Conservation (phyloP, 2,888 invertebrate species). For the Amiota minor region DNA sequence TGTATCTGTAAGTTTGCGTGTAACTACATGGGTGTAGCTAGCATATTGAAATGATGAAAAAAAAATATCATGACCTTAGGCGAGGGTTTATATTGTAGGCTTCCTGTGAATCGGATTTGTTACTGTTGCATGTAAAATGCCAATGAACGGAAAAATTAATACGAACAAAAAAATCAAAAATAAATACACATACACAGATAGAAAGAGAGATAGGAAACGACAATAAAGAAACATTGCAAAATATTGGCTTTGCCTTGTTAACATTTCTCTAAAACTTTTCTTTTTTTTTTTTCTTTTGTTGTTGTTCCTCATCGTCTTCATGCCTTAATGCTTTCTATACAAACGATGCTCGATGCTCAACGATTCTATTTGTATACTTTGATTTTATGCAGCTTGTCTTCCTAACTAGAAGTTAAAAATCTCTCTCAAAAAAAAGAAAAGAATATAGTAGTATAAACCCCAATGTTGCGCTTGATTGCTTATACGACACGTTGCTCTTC, state of each 20-base stretch:
- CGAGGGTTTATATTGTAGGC: background rate
- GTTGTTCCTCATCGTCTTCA: background rate
- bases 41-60: too few relatives aligned
- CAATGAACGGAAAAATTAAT: too few relatives aligned
- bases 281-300: background rate
- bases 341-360: background rate
- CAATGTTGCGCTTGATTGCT: slow-evolving; percentile 21
- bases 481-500: slow-evolving; percentile 2
- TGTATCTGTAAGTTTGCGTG: too few relatives aligned
- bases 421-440: background rate
- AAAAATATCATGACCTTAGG: background rate
- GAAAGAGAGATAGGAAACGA: too few relatives aligned
- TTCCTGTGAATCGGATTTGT: background rate
- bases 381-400: slow-evolving; percentile 16
- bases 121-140: slow-evolving; percentile 7
- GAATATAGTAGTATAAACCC: background rate
- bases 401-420: background rate
- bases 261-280: background rate
- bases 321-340: background rate
- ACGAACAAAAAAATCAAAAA: background rate
- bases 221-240: background rate
- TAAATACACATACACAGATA: background rate
- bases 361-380: background rate
- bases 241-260: background rate
- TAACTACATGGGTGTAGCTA: too few relatives aligned